Percentiles rank a stretch among this genome's conserved stretches.
These are phyloP conservation scores for Ceratina japonica DNA, from an alignment of 1,140 invertebrate species.

Conservation along the genomic window DNA sequence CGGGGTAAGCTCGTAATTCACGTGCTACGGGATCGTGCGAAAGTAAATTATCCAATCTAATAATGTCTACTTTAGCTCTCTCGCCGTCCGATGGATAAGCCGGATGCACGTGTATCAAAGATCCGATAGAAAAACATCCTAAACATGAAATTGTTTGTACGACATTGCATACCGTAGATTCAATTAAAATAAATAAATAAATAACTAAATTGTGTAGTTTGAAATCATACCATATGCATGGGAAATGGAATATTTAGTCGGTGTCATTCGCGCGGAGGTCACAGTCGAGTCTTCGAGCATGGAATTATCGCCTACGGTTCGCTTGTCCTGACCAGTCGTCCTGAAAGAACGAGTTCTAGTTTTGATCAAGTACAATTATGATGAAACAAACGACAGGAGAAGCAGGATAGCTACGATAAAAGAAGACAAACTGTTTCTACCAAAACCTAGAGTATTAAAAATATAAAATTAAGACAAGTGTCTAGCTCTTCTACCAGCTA, in stretches of 20 bases:
- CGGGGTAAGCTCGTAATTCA: constrained; percentile 87
- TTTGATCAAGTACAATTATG: background rate
- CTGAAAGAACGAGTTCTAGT: constrained; percentile 60
- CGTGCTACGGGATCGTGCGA: constrained; percentile 82
- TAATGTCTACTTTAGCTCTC: constrained; percentile 85
- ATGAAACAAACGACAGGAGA: background rate
- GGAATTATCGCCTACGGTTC: constrained; percentile 72
- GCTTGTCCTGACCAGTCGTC: constrained; percentile 74
- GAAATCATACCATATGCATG: constrained; percentile 83
- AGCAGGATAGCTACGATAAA: background rate
- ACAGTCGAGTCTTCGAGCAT: constrained; percentile 81
- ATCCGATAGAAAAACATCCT: constrained; percentile 84
- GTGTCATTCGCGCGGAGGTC: constrained; percentile 86
- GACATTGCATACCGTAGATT: background rate
- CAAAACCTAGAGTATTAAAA: background rate
- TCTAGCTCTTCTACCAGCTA: constrained; percentile 25
- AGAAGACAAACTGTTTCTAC: constrained; percentile 2
- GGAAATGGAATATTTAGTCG: constrained; percentile 88
- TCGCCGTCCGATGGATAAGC: constrained; percentile 88
- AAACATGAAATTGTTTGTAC: constrained; percentile 38
- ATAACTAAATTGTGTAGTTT: constrained; percentile 12
- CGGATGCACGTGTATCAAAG: constrained; percentile 85
- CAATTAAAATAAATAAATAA: too few relatives aligned
- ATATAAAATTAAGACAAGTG: background rate
- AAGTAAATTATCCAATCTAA: constrained; percentile 82